Base-by-base conservation (phyloP, 1,140 invertebrate genomes). In the Eupristina koningsbergeri region DNA sequence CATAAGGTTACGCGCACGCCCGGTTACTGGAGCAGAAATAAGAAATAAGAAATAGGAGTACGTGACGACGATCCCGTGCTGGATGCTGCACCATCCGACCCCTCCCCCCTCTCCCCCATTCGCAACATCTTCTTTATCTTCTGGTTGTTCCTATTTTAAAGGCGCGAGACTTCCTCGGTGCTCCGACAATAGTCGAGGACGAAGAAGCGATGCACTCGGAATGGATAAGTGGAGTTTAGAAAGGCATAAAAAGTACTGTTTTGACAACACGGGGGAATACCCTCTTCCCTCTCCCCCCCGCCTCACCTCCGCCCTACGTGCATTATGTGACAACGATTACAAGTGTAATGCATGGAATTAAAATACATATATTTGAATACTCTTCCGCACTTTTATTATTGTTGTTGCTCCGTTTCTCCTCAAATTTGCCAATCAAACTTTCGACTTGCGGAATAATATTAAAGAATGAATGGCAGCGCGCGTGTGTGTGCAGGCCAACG, bases 1-100 rank as follows among this genome's bases (percentile, higher is more conserved):
- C 89, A 88, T 91, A 91, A 90, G 87, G 87, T 89, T 88, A 88
- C 89, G 87, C 86, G 88, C 86, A 86, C 85, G 88, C 41, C 36
- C 17, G 39, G 87, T 89, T 87, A 89, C 86, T 90, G 86, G 87
- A 91, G 89, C 88, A 88, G 88, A 90, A 90, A 88, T 86, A 86
- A 86, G 87, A 87, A 61, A 64, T 50, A n/a, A n/a, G n/a, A n/a
- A n/a, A n/a, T 34, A 13, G 50, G 36, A 39, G 19, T 47, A 29
- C 53, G 69, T 61, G 67, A 41, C 34, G 34, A 50, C n/a, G n/a
- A n/a, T n/a, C n/a, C n/a, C n/a, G n/a, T n/a, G n/a, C n/a, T n/a
- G n/a, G n/a, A n/a, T n/a, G n/a, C n/a, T n/a, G n/a, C n/a, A n/a
- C n/a, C n/a, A n/a, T n/a, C n/a, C n/a, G n/a, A n/a, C n/a, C n/a